phyloP scores from a whole-genome alignment of 2,797 vertebrate genomes.

The Cynopterus sphinx region DNA sequence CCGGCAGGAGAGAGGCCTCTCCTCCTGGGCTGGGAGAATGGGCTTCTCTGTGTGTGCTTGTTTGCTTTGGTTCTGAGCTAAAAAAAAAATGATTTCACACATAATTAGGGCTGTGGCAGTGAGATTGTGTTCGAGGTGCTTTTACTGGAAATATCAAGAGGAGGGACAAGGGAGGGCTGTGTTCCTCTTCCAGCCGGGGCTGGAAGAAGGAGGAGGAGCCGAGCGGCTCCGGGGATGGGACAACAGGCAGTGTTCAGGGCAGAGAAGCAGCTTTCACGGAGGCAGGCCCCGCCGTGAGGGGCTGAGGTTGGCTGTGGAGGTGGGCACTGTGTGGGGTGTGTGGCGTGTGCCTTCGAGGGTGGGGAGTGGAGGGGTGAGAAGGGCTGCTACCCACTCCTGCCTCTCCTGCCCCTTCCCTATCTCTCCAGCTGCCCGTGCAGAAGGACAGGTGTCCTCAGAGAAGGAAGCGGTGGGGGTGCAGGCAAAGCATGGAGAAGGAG shows the following conservation, averaged over 20 bases:
- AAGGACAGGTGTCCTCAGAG: not conserved
- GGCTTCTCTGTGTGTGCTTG: conserved; percentile 86
- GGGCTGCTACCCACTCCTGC: not conserved
- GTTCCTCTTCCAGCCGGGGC: conserved; percentile 75
- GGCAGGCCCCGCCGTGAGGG: conserved; percentile 1
- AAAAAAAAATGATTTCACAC: conserved; percentile 87
- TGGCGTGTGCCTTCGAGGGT: not conserved
- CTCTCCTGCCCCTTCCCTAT: not conserved
- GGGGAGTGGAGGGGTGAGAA: not conserved
- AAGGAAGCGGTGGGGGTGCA: not conserved
- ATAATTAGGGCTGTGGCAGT: conserved; percentile 86
- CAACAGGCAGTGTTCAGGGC: conserved; percentile 79
- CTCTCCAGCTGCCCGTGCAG: not conserved
- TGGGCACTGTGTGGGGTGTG: not conserved
- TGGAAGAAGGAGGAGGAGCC: conserved; percentile 75
- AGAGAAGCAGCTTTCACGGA: conserved; percentile 80
- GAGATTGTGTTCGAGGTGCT: conserved; percentile 85
- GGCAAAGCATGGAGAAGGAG: not conserved
- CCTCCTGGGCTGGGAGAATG: conserved; percentile 82
- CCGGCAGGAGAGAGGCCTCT: conserved; percentile 42
- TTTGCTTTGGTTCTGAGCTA: conserved; percentile 87
- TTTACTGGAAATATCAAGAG: conserved; percentile 88
- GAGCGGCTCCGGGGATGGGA: conserved; percentile 59
- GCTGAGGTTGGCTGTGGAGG: not conserved
- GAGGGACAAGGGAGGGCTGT: conserved; percentile 86